phyloP scores from a whole-genome alignment of 2,113 vertebrate species.

The Cryptotis parvus region DNA sequence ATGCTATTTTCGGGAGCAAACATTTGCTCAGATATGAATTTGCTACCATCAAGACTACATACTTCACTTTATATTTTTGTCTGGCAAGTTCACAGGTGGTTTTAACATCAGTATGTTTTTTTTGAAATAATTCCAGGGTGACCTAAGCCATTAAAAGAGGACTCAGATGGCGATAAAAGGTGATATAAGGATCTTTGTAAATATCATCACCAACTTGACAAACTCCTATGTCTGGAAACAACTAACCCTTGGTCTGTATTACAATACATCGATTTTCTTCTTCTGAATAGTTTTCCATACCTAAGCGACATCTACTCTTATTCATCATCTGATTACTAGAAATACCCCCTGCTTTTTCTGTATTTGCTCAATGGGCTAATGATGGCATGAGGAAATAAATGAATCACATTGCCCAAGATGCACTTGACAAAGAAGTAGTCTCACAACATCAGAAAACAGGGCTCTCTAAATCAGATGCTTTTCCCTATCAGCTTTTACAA shows the following conservation, averaged over 20 bases:
- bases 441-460: constrained; percentile 24
- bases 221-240: constrained; percentile 65
- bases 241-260: constrained; percentile 47
- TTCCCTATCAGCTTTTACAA: constrained; percentile 60
- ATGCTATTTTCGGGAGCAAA: constrained; percentile 4
- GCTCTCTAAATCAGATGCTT: constrained; percentile 60
- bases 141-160: constrained; percentile 74
- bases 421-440: constrained; percentile 60
- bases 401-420: constrained; percentile 31
- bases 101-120: constrained; percentile 65
- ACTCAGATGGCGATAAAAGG: constrained; percentile 75
- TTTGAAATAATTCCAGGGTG: constrained; percentile 70
- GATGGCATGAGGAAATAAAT: constrained; percentile 42
- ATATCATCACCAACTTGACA: constrained; percentile 70
- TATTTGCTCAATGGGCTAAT: constrained; percentile 27
- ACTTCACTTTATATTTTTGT: constrained; percentile 56
- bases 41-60: constrained; percentile 38
- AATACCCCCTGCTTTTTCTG: neutral
- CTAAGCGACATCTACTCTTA: constrained; percentile 21
- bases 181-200: constrained; percentile 75
- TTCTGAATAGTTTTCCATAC: constrained; percentile 55
- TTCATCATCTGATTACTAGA: constrained; percentile 67
- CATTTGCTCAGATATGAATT: constrained; percentile 43
- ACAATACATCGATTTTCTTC: constrained; percentile 60
- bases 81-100: constrained; percentile 46